phyloP scores from a whole-genome alignment of 2,113 vertebrate genomes.

The Formicarius rufipectus region DNA sequence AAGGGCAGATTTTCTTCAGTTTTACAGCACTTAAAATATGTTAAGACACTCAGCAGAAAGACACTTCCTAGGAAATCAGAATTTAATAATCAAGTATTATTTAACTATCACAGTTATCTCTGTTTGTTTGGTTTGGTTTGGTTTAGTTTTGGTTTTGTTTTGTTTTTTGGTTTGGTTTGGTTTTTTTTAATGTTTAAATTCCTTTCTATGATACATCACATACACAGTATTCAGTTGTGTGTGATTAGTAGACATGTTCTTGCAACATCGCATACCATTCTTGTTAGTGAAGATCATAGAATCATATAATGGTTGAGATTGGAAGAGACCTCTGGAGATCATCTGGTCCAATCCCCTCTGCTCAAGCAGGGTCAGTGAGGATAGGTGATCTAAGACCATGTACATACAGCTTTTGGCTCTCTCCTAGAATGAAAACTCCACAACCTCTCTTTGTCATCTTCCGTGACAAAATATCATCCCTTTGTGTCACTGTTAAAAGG shows the following conservation, averaged over 20 bases:
- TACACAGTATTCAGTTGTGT: background rate
- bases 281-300: background rate
- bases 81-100: background rate
- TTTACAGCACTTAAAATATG: background rate
- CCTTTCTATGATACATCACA: background rate
- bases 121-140: no score
- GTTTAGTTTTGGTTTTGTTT: no score
- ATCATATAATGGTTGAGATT: background rate
- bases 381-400: background rate
- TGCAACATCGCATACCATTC: background rate
- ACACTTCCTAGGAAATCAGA: background rate
- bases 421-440: background rate
- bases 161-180: no score
- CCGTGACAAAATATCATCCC: background rate
- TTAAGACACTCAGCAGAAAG: background rate
- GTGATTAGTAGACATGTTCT: background rate
- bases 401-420: background rate
- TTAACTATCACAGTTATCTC: background rate
- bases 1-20: background rate
- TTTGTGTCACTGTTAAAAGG: background rate
- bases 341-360: rapidly evolving
- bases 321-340: background rate
- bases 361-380: background rate
- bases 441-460: background rate
- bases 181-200: background rate